Percentiles rank a stretch among this genome's conserved stretches.
Conservation (phyloP, 2,888 invertebrate species). For the Drosophila niveifrons region DNA sequence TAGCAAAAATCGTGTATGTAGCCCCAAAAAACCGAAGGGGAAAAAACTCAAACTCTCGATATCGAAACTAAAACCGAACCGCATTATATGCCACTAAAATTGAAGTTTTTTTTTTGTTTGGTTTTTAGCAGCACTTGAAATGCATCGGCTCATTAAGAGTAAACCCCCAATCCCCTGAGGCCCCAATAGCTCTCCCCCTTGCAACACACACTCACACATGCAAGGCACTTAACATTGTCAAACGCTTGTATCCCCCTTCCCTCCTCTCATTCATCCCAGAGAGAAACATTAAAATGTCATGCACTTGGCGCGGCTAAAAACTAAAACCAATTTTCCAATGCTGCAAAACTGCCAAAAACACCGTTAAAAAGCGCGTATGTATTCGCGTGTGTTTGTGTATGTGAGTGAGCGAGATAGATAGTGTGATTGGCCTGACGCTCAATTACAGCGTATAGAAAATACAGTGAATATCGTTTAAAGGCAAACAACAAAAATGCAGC, state of each 20-base stretch:
- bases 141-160: slow-evolving; percentile 49
- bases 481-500: background rate
- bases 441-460: slow-evolving; percentile 49
- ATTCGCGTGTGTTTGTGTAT: too few species aligned
- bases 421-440: slow-evolving; percentile 54
- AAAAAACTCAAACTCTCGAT: slow-evolving; percentile 1
- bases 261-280: background rate
- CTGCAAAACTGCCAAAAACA: slow-evolving; percentile 50
- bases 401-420: slow-evolving; percentile 17
- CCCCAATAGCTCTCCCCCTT: slow-evolving; percentile 10
- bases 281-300: slow-evolving; percentile 75
- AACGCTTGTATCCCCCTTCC: slow-evolving; percentile 33
- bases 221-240: slow-evolving; percentile 70
- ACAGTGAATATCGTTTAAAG: background rate
- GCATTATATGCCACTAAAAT: slow-evolving; percentile 31
- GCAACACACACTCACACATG: background rate
- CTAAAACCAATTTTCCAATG: slow-evolving; percentile 65
- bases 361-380: slow-evolving; percentile 7
- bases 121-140: slow-evolving; percentile 37
- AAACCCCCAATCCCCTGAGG: slow-evolving; percentile 19
- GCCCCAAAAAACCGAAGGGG: slow-evolving; percentile 6
- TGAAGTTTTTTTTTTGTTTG: slow-evolving; percentile 13
- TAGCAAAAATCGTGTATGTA: background rate
- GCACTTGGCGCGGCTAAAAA: slow-evolving; percentile 71
- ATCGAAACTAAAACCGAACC: slow-evolving; percentile 19